Evolutionary conservation across 2,113 vertebrate species (phyloP).

Genomic region (Hipposideros armiger): DNA sequence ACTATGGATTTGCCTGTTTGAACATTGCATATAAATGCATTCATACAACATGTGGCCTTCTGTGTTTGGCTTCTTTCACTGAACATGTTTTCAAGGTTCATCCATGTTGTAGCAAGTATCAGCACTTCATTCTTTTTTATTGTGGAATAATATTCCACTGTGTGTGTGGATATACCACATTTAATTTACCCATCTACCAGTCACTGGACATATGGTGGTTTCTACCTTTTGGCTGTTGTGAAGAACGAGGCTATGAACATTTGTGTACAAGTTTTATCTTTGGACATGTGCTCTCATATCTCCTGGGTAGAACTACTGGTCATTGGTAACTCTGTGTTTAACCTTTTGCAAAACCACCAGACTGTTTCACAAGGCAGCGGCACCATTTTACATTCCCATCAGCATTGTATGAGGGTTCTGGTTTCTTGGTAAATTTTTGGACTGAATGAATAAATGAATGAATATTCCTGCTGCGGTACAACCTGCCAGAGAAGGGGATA

Average conservation of each 20-base stretch:
- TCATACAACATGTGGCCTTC: neutral
- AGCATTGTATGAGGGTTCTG: neutral
- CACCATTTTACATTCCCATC: neutral
- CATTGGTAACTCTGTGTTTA: neutral
- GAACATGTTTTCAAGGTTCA: neutral
- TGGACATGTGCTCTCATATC: neutral
- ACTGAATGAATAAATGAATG: conserved; percentile 56
- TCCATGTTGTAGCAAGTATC: neutral
- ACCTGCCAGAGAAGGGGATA: neutral
- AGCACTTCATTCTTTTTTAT: neutral
- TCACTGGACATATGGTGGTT: neutral
- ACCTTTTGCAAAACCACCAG: neutral
- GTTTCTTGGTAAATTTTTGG: conserved; percentile 2
- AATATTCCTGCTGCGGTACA: neutral
- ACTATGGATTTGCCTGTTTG: neutral
- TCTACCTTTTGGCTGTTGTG: neutral
- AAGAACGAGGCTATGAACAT: neutral
- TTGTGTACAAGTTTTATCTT: neutral
- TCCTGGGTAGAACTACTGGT: neutral
- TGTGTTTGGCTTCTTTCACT: neutral
- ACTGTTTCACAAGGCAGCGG: neutral
- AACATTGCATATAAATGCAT: neutral
- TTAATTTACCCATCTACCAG: neutral
- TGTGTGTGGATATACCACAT: neutral
- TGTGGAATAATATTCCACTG: neutral